These are phyloP conservation scores for Heptranchias perlo DNA, from an alignment of 2,113 vertebrate genomes.

Conservation along the genomic window DNA sequence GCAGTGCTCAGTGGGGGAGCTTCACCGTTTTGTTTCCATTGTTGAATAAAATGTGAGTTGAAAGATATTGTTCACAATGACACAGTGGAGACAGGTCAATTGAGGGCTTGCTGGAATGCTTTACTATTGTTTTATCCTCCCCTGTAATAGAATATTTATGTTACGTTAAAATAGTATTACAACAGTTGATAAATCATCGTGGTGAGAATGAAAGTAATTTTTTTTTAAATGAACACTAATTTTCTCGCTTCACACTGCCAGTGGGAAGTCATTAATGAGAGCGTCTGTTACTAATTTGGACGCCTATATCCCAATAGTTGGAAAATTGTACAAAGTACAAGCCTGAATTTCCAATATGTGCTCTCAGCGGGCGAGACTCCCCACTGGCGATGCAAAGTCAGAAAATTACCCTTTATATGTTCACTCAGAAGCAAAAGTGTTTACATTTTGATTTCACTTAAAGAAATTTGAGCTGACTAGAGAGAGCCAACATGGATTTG, in stretches of 20 bases:
- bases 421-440: not conserved
- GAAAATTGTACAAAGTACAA: not conserved
- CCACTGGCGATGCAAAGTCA: not conserved
- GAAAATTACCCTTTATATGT: not conserved
- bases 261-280: not conserved
- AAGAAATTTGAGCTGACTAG: no score
- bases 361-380: not conserved
- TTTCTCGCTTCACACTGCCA: not conserved
- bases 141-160: not conserved
- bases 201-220: not conserved
- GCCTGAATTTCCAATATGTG: not conserved
- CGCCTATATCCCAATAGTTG: not conserved
- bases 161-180: not conserved
- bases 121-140: not conserved
- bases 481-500: no score
- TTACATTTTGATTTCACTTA: not conserved
- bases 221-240: not conserved
- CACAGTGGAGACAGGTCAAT: not conserved
- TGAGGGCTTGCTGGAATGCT: not conserved
- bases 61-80: not conserved
- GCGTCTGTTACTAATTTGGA: not conserved
- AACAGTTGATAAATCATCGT: not conserved
- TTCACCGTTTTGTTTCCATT: not conserved
- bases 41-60: not conserved
- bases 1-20: not conserved